Conservation (phyloP, 1,140 invertebrate species). For the Sycophaga agraensis region DNA sequence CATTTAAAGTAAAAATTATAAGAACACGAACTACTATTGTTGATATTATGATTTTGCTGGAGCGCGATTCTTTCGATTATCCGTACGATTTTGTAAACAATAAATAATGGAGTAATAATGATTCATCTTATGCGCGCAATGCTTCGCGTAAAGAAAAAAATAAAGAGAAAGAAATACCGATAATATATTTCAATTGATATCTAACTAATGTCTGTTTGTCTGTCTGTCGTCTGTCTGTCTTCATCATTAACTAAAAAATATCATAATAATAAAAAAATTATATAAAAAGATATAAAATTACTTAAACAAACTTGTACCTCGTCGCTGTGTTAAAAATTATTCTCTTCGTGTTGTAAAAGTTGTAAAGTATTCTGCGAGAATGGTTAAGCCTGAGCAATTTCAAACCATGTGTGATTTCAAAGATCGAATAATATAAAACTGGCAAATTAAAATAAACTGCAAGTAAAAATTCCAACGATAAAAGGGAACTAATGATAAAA, state of each 20-base stretch:
- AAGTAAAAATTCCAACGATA: neutral
- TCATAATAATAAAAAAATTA: slow-evolving; percentile 2
- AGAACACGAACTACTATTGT: neutral
- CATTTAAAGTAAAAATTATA: neutral
- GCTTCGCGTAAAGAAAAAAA: neutral
- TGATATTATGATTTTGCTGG: neutral
- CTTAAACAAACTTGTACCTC: slow-evolving; percentile 13
- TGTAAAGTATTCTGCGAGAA: slow-evolving; percentile 40
- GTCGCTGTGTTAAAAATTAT: slow-evolving; percentile 31
- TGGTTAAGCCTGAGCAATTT: neutral
- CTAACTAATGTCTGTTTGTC: slow-evolving; percentile 49
- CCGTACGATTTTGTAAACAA: slow-evolving; percentile 3
- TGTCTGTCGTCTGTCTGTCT: slow-evolving; percentile 51
- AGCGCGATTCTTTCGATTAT: slow-evolving; percentile 13
- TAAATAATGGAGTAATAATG: neutral
- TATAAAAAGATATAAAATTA: neutral
- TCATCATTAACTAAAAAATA: slow-evolving; percentile 45
- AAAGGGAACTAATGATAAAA: slow-evolving; percentile 15
- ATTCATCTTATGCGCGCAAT: neutral
- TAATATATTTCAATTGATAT: slow-evolving; percentile 17
- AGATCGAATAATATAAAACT: no score
- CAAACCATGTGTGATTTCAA: neutral
- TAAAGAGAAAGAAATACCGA: neutral
- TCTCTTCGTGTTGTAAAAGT: slow-evolving; percentile 54
- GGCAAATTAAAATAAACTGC: no score